Conservation (phyloP, 2,888 invertebrate genomes). For the Troides aeacus region DNA sequence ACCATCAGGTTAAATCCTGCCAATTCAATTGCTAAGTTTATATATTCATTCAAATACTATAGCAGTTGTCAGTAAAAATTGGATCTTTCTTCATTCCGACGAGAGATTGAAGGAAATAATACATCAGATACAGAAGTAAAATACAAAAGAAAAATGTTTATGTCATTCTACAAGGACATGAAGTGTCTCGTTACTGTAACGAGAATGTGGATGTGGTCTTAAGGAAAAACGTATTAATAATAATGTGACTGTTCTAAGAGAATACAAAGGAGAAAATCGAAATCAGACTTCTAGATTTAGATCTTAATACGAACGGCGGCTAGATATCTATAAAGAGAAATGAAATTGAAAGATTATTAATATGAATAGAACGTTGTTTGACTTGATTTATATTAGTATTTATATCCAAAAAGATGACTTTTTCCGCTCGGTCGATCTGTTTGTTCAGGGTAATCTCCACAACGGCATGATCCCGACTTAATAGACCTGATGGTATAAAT, state of each 20-base stretch:
- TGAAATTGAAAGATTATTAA: no score
- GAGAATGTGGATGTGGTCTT: not conserved
- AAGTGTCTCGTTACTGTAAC: not conserved
- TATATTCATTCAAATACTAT: not conserved
- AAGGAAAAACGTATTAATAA: slow-evolving; percentile 2
- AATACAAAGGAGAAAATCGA: not conserved
- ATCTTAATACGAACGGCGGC: not conserved
- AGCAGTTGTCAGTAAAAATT: not conserved
- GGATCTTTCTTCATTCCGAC: not conserved
- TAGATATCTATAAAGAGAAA: no score
- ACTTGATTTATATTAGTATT: no score
- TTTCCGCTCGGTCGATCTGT: no score
- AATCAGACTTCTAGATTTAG: not conserved
- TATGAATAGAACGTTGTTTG: no score
- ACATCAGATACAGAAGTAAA: not conserved
- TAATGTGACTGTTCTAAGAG: not conserved
- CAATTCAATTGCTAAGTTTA: no score
- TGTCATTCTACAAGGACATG: not conserved
- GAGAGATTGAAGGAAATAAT: not conserved
- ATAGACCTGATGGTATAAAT: no score
- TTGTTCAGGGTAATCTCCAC: no score
- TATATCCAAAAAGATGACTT: no score
- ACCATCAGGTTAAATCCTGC: no score
- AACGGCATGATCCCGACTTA: no score
- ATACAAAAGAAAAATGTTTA: not conserved